Conservation (phyloP, 2,113 vertebrate species). For the Sebastes schlegelii region DNA sequence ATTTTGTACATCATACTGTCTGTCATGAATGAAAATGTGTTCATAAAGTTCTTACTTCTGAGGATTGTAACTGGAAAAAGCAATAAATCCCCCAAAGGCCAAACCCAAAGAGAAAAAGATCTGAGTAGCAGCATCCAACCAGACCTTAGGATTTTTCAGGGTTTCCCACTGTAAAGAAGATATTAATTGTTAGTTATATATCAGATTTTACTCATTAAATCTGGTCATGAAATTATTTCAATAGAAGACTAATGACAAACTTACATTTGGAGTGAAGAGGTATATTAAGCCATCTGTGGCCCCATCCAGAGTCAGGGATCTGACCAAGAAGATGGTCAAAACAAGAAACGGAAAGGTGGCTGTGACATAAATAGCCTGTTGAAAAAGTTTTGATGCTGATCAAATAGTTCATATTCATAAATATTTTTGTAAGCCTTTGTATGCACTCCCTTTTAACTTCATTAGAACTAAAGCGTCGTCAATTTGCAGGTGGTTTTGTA, state of each 20-base stretch:
- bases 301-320: slow-evolving; percentile 88
- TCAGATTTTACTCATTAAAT: background rate
- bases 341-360: slow-evolving; percentile 89
- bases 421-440: background rate
- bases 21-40: background rate
- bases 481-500: background rate
- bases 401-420: background rate
- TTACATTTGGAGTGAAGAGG: slow-evolving; percentile 90
- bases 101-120: slow-evolving; percentile 92
- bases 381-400: slow-evolving; percentile 1
- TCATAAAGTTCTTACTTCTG: slow-evolving; percentile 76
- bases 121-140: slow-evolving; percentile 92
- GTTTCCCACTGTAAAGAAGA: slow-evolving; percentile 81
- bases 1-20: background rate
- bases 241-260: slow-evolving; percentile 35
- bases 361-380: slow-evolving; percentile 89
- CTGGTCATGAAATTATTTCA: background rate
- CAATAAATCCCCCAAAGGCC: slow-evolving; percentile 90
- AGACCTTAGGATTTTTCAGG: slow-evolving; percentile 86
- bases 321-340: slow-evolving; percentile 88
- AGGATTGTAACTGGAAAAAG: slow-evolving; percentile 91
- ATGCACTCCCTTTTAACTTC: background rate
- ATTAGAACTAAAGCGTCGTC: background rate
- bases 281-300: slow-evolving; percentile 84
- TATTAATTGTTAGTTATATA: background rate